A percentile compares a stretch with the other conserved stretches of the same genome.
phyloP scores from a whole-genome alignment of 2,113 vertebrate genomes.

The Mustelus asterias region DNA sequence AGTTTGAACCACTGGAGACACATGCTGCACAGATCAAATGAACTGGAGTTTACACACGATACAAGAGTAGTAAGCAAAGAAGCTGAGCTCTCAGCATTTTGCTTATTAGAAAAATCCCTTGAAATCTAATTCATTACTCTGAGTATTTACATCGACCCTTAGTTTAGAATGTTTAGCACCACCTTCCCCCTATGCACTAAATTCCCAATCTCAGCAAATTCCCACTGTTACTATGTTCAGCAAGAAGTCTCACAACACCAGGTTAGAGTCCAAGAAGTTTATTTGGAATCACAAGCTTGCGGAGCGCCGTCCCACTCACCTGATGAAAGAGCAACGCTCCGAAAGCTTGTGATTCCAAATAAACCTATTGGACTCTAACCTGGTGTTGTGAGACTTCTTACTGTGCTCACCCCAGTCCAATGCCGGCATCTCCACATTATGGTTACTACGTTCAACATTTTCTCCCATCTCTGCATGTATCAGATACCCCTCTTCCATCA shows the following conservation, averaged over 20 bases:
- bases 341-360: too few relatives aligned
- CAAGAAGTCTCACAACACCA: too few relatives aligned
- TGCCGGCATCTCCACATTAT: too few relatives aligned
- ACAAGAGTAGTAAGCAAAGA: background rate
- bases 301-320: too few relatives aligned
- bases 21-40: background rate
- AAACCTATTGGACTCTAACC: too few relatives aligned
- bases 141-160: background rate
- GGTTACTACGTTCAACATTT: background rate
- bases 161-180: background rate
- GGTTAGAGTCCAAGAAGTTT: too few relatives aligned
- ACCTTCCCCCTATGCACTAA: background rate
- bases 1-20: background rate
- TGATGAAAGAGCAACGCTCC: too few relatives aligned
- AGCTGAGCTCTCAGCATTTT: background rate
- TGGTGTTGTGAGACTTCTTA: too few relatives aligned
- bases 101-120: background rate
- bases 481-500: background rate
- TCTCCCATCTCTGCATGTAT: background rate
- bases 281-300: too few relatives aligned
- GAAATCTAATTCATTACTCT: background rate
- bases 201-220: background rate
- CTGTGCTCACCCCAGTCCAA: too few relatives aligned
- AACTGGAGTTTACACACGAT: background rate
- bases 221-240: background rate